Evolutionary conservation across 1,140 invertebrate genomes (phyloP).

Genomic region (Drosophila ficusphila): DNA sequence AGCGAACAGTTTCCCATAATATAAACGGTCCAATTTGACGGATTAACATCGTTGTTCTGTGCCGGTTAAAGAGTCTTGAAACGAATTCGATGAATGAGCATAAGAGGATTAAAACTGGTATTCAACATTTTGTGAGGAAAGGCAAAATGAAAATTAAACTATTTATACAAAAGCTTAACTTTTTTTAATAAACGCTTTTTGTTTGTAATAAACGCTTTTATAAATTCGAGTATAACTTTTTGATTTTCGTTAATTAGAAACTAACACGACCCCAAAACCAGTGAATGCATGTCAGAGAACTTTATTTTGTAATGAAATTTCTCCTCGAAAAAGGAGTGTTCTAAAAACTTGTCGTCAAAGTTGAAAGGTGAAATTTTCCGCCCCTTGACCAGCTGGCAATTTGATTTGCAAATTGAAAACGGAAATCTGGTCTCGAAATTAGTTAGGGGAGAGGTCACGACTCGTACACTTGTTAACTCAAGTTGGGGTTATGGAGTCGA

Average conservation of each 20-base stretch:
- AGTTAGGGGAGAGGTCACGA: not conserved
- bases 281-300: not conserved
- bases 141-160: not conserved
- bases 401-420: conserved; percentile 76
- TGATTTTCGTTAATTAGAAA: not conserved
- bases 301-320: too few relatives aligned
- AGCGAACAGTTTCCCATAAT: not conserved
- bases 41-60: not conserved
- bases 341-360: conserved; percentile 13
- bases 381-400: conserved; percentile 44
- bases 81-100: not conserved
- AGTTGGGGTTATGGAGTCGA: not conserved
- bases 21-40: not conserved
- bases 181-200: not conserved
- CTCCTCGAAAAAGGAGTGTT: conserved; percentile 6
- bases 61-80: not conserved
- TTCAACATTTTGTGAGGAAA: too few relatives aligned
- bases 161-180: not conserved
- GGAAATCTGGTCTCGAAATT: conserved; percentile 25
- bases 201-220: not conserved
- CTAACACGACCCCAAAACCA: not conserved
- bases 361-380: conserved; percentile 47
- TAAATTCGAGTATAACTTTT: not conserved
- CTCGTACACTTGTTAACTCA: not conserved
- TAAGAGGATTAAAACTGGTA: not conserved